These are phyloP conservation scores for Trilocha varians DNA, from an alignment of 2,888 invertebrate species.

Conservation along the genomic window DNA sequence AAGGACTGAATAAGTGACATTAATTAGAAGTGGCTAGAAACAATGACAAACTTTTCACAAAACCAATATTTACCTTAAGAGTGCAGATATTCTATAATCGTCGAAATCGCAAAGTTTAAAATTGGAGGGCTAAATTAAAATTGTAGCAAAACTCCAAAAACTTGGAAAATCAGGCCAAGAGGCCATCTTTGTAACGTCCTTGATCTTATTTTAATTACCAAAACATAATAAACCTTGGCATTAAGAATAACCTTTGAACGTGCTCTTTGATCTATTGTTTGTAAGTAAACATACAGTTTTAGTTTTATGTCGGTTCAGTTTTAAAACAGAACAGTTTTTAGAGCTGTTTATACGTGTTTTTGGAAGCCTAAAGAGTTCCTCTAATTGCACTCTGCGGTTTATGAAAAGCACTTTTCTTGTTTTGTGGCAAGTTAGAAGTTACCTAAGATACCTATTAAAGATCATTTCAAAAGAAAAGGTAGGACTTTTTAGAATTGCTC, in stretches of 20 bases:
- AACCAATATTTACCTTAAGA: too few relatives aligned
- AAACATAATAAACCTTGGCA: background rate
- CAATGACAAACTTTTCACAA: too few relatives aligned
- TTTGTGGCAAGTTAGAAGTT: too few relatives aligned
- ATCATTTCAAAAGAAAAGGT: too few relatives aligned
- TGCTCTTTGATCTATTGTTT: background rate
- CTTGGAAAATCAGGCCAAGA: background rate
- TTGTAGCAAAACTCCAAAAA: too few relatives aligned
- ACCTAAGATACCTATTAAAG: too few relatives aligned
- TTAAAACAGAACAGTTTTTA: background rate
- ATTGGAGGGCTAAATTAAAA: too few relatives aligned
- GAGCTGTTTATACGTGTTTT: background rate
- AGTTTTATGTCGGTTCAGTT: background rate
- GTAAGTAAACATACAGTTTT: background rate
- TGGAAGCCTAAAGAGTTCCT: background rate
- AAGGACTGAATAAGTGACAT: too few relatives aligned
- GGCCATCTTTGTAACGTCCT: background rate
- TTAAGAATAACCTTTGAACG: background rate
- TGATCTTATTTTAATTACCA: background rate
- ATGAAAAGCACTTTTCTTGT: background rate
- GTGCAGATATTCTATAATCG: too few relatives aligned
- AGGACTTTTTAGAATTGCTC: too few relatives aligned
- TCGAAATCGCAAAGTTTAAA: too few relatives aligned
- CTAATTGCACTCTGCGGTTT: background rate
- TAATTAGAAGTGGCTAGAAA: too few relatives aligned